Percentiles rank a stretch among this genome's conserved stretches.
These are phyloP conservation scores for Drosophila saltans DNA, from an alignment of 1,140 invertebrate species.

Conservation along the genomic window DNA sequence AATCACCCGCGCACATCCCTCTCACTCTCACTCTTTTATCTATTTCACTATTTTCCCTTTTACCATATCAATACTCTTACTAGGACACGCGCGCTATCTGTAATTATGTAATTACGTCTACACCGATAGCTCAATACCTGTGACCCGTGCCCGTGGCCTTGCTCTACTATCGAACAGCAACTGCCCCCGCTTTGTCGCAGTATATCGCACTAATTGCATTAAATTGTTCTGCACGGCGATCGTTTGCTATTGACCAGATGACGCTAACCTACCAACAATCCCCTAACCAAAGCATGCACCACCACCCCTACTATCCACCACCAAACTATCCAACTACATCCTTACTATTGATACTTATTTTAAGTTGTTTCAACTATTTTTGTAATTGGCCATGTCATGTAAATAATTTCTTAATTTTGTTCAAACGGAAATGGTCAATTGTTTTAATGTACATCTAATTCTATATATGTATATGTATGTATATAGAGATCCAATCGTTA, in stretches of 20 bases:
- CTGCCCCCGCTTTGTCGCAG: conserved; percentile 8
- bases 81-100: conserved; percentile 69
- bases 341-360: conserved; percentile 61
- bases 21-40: too few species aligned
- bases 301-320: background rate
- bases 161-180: conserved; percentile 15
- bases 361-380: conserved; percentile 49
- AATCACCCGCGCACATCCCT: conserved; percentile 23
- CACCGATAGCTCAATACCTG: conserved; percentile 19
- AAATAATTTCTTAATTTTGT: conserved; percentile 51
- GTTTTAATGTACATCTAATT: background rate
- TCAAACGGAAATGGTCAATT: conserved; percentile 18
- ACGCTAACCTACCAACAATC: conserved; percentile 30
- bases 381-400: conserved; percentile 48
- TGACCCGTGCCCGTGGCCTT: conserved; percentile 19
- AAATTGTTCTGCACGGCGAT: conserved; percentile 70
- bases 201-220: conserved; percentile 78
- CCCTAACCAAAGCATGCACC: background rate
- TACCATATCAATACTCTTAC: background rate
- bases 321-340: conserved; percentile 5
- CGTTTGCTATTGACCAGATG: conserved; percentile 59
- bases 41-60: conserved; percentile 7
- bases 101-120: conserved; percentile 73
- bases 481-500: background rate
- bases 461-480: background rate